Evolutionary conservation across 2,797 vertebrate species (phyloP), one percentile per base, ranked within the genome.

Genomic region (Coilia nasus): DNA sequence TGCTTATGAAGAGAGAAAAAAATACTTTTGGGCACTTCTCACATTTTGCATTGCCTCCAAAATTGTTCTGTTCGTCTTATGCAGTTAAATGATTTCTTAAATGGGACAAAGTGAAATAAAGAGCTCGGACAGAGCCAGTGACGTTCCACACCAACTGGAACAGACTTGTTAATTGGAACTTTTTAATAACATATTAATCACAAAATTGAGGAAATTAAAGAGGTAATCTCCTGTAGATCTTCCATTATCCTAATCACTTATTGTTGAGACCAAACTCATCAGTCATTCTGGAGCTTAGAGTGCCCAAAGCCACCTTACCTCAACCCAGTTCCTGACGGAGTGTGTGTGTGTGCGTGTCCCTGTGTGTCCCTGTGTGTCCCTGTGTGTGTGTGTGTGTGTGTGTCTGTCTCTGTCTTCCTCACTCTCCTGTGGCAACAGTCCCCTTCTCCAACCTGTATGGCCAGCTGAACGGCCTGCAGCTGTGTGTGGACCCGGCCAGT

Each of bases 391-490:
- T 57, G 9, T 57, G 12, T 17, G 21, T 60, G 21, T 46, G 17
- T 56, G 23, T 41, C 46, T 54, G 10, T 21, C 15, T 10, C 19
- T 56, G 2, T 0, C 23, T 81, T 12, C 12, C 25, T 41, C 31
- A 62, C 46, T 81, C 21, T 31, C 35, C 31, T 21, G 15, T 28
- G 28, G 28, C 15, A 6, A 14, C 87, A 97, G 98, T 98, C 85
- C 98, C 98, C 11, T 97, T 96, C 85, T 96, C 98, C 75, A 99
- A 97, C 91, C 94, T 99, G 86, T 99, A 99, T 1, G 84, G 94
- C 86, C 97, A 99, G 94, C 90, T 99, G 91, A 97, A 99, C 6
- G 93, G 96, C 87, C 95, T 99, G 56, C 96, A 96, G 88, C 93
- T 99, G 83, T 97, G 94, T 56, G 87, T 99, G 90, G 97, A 99